A percentile compares a stretch with the other conserved stretches of the same genome.
Conservation (phyloP, 2,888 invertebrate genomes). For the Amphipyra berbera region DNA sequence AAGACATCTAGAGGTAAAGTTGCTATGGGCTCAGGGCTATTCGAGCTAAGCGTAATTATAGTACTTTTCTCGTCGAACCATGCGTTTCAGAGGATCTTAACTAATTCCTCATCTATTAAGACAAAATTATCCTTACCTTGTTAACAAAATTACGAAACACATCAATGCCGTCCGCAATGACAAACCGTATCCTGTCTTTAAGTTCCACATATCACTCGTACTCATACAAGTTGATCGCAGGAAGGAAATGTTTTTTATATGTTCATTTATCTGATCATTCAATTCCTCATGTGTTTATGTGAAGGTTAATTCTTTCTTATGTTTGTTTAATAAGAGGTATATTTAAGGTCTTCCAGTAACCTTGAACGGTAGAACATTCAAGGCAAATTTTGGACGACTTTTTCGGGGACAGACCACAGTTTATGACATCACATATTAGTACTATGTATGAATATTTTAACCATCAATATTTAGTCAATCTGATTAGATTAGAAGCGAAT, state of each 20-base stretch:
- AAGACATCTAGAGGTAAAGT: too few relatives aligned
- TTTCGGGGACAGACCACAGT: too few relatives aligned
- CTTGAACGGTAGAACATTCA: constrained; percentile 1
- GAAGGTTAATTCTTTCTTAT: constrained; percentile 49
- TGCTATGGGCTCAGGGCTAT: too few relatives aligned
- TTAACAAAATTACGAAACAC: constrained; percentile 17
- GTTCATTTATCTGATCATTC: constrained; percentile 38
- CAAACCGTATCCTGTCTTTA: constrained; percentile 42
- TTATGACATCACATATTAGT: too few relatives aligned
- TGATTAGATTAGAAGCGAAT: too few relatives aligned
- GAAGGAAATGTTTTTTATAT: constrained; percentile 51
- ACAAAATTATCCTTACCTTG: constrained; percentile 35
- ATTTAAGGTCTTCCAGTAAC: background rate
- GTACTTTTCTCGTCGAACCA: too few relatives aligned
- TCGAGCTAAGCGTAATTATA: too few relatives aligned
- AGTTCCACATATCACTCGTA: constrained; percentile 23
- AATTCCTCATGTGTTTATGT: constrained; percentile 34
- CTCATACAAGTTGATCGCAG: constrained; percentile 15
- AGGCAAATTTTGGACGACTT: too few relatives aligned
- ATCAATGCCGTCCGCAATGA: constrained; percentile 46
- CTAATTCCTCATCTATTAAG: background rate
- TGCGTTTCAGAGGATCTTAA: too few relatives aligned
- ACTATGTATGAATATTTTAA: too few relatives aligned
- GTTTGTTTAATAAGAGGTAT: constrained; percentile 29
- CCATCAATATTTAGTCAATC: too few relatives aligned